These are phyloP conservation scores for Aeoliscus strigatus DNA, from an alignment of 2,797 vertebrate species.

Conservation along the genomic window DNA sequence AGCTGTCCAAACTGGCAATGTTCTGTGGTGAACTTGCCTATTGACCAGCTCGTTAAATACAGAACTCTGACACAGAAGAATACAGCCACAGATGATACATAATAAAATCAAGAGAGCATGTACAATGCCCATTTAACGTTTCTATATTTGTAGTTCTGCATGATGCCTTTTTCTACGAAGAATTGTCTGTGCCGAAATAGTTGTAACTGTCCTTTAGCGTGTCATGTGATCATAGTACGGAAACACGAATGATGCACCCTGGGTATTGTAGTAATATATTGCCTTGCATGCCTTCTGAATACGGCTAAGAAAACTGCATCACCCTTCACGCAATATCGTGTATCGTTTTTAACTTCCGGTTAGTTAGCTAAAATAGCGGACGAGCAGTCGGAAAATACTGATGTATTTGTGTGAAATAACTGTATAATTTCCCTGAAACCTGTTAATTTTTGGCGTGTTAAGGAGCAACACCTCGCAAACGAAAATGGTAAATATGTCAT, in stretches of 20 bases:
- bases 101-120: too few relatives aligned
- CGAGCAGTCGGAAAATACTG: slow-evolving; percentile 44
- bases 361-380: slow-evolving; percentile 61
- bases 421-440: slow-evolving; percentile 23
- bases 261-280: too few relatives aligned
- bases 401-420: slow-evolving; percentile 46
- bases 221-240: too few relatives aligned
- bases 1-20: slow-evolving; percentile 65
- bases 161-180: too few relatives aligned
- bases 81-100: slow-evolving; percentile 40
- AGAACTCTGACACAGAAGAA: slow-evolving; percentile 47
- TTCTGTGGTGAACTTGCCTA: slow-evolving; percentile 54
- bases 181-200: too few relatives aligned
- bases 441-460: slow-evolving; percentile 18
- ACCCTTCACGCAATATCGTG: slow-evolving; percentile 43
- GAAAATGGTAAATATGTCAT: slow-evolving; percentile 66
- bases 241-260: too few relatives aligned
- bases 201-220: too few relatives aligned
- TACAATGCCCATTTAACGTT: too few relatives aligned
- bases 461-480: slow-evolving; percentile 20
- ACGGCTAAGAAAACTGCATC: slow-evolving; percentile 43
- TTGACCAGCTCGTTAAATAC: slow-evolving; percentile 55
- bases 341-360: slow-evolving; percentile 37
- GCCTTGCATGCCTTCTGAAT: too few relatives aligned
- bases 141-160: too few relatives aligned